Conservation (phyloP, 2,888 invertebrate species). For the Linhomoeus sp. region DNA sequence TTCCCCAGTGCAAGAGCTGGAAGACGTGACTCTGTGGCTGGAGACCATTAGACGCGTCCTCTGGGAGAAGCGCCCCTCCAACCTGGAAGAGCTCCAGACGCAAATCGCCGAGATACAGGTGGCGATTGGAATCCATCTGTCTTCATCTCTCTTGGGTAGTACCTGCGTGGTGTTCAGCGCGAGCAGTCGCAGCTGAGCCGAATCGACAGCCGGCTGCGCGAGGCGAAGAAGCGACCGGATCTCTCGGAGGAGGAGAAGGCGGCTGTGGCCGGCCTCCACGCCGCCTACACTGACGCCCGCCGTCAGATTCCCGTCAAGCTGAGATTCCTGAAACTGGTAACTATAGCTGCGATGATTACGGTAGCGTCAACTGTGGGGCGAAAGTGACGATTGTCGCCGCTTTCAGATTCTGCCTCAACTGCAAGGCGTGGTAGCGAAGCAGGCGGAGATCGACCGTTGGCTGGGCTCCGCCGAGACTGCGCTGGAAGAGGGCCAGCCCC, state of each 20-base stretch:
- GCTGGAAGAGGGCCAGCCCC: background rate
- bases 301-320: constrained; percentile 2
- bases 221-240: background rate
- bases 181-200: background rate
- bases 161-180: no score
- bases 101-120: no score
- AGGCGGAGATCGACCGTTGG: background rate
- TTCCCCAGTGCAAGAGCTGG: no score
- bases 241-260: background rate
- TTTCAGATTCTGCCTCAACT: constrained; percentile 2
- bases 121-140: no score
- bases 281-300: background rate
- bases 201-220: background rate
- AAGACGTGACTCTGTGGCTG: no score
- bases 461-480: background rate
- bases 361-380: background rate
- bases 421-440: background rate
- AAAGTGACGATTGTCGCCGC: background rate
- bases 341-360: background rate
- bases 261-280: background rate
- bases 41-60: no score
- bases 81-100: no score
- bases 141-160: no score
- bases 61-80: no score
- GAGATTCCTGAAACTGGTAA: background rate